Conservation (phyloP, 2,113 vertebrate genomes). For the Alexandromys fortis region DNA sequence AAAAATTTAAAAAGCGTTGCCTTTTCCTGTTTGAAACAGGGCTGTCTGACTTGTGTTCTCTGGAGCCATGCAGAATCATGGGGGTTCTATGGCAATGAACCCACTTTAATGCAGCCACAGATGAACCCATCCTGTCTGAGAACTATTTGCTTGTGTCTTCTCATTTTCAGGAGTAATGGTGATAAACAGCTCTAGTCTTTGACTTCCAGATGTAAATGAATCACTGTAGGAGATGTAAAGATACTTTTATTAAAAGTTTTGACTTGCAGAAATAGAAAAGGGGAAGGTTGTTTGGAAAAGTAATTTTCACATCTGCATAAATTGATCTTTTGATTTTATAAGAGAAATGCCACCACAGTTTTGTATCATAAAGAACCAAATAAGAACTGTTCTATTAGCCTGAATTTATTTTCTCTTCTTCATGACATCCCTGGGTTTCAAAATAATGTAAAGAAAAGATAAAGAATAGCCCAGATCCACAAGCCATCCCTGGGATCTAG, state of each 20-base stretch:
- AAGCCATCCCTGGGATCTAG: background rate
- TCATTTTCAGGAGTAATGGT: conserved; percentile 31
- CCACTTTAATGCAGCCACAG: background rate
- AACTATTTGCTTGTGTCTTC: conserved; percentile 7
- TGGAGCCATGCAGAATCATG: background rate
- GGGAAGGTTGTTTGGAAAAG: background rate
- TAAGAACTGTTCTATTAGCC: background rate
- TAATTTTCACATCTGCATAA: conserved; percentile 43
- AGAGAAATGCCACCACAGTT: background rate
- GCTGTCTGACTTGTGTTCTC: background rate
- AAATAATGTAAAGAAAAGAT: conserved; percentile 27
- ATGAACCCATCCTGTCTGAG: conserved; percentile 1
- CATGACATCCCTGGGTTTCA: conserved; percentile 6
- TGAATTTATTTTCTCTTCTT: conserved; percentile 48
- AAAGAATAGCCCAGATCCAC: background rate
- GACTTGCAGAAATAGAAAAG: background rate
- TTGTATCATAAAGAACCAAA: background rate
- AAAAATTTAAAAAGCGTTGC: background rate
- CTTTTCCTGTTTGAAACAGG: background rate
- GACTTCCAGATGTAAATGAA: conserved; percentile 22
- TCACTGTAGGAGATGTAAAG: background rate
- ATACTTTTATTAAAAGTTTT: conserved; percentile 52
- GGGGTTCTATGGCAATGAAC: background rate
- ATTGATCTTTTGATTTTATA: conserved; percentile 42
- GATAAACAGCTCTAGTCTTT: background rate